These are phyloP conservation scores for Charina bottae DNA, from an alignment of 2,113 vertebrate genomes.

Conservation along the genomic window DNA sequence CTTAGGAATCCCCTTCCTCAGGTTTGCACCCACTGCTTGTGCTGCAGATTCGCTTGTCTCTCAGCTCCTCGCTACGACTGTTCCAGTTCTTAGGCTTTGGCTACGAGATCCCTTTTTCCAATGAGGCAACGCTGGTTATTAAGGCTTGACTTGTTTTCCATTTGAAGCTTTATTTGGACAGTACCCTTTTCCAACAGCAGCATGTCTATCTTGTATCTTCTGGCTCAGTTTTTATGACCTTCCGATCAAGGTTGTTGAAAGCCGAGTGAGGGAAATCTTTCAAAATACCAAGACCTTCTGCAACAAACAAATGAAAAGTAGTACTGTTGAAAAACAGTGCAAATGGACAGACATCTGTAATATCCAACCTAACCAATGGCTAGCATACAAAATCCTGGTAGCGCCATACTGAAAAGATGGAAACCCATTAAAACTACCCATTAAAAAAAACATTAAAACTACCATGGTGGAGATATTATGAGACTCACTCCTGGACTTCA, in stretches of 20 bases:
- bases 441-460: not conserved
- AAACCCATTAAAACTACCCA: not conserved
- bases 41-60: conserved; percentile 57
- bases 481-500: no score
- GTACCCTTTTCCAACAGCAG: conserved; percentile 76
- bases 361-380: not conserved
- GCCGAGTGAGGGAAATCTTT: conserved; percentile 86
- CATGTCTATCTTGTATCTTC: conserved; percentile 94
- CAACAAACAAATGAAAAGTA: conserved; percentile 38
- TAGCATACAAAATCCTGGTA: not conserved
- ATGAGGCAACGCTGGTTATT: conserved; percentile 97
- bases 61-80: conserved; percentile 66
- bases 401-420: not conserved
- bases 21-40: conserved; percentile 67
- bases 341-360: not conserved
- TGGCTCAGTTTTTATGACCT: conserved; percentile 94
- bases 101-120: conserved; percentile 82
- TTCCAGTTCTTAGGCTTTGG: conserved; percentile 85
- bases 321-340: not conserved
- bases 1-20: conserved; percentile 71
- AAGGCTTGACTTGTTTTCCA: conserved; percentile 89
- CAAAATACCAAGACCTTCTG: conserved; percentile 88
- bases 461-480: not conserved
- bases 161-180: conserved; percentile 82
- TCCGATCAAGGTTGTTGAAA: conserved; percentile 84